Base-by-base conservation (phyloP, 2,113 vertebrate genomes). In the Pluvialis apricaria region DNA sequence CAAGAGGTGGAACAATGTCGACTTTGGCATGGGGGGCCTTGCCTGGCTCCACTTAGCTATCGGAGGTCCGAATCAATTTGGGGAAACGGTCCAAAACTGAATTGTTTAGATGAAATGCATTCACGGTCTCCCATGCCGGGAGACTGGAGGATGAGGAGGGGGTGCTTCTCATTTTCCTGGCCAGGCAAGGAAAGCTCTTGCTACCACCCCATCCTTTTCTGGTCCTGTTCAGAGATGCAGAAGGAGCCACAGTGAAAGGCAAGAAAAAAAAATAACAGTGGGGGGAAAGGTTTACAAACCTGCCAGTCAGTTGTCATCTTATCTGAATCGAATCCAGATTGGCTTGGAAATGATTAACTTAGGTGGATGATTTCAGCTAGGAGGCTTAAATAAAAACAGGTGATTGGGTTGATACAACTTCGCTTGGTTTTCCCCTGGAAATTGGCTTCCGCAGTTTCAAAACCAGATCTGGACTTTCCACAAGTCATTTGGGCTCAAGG, bases 331-430 rank as follows among this genome's bases (percentile, higher is more conserved):
- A 76, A 72, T 72, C 92, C 94, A 95, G 91, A 80, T 57, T 75
- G 54, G 25, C 57, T 89, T 55, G 65, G 77, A 57, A 94, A 89
- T 91, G 4, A 92, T 94, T 84, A 76, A 75, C 44, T 64, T 72
- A 91, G 91, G 83, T 82, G 86, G 92, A 91, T 94, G 86, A 92
- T 94, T 96, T 92, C 83, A 95, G 83, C 80, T 55, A 16, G 31
- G 4, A 61, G 69, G 6, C n/a, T 96, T 97, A 96, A 97, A 94
- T 82, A 88, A 86, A 95, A 94, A 28, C 96, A 97, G 88, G 90
- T 96, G 92, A 92, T 72, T 68, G 81, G 69, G 76, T 9, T 42
- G 65, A 64, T 54, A 49, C 44, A 78, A 5, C 52, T 68, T 60
- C 17, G 28, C 38, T 2, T 10, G 38, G 38, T 72, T 94, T 93